A percentile compares a stretch with the other conserved stretches of the same genome.
These are phyloP conservation scores for Tiliqua scincoides DNA, from an alignment of 2,113 vertebrate species.

Conservation along the genomic window DNA sequence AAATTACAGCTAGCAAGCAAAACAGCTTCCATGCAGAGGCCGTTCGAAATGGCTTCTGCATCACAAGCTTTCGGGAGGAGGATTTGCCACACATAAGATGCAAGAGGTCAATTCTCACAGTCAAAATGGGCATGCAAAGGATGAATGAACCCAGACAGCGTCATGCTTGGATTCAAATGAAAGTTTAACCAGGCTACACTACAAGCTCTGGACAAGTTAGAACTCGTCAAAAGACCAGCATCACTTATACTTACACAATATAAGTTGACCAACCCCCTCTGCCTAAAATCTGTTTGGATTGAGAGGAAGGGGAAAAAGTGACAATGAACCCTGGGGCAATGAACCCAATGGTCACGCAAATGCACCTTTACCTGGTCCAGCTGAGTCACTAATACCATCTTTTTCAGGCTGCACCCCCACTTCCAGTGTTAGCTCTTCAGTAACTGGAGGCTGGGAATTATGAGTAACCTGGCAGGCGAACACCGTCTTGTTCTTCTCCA, in stretches of 20 bases:
- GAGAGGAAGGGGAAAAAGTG: too few relatives aligned
- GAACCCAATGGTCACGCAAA: not conserved
- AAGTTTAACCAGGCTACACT: not conserved
- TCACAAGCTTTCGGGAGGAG: too few relatives aligned
- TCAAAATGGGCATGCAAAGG: too few relatives aligned
- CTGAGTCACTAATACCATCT: fast-evolving
- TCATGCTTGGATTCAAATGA: too few relatives aligned
- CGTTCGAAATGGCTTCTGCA: too few relatives aligned
- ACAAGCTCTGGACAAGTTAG: not conserved
- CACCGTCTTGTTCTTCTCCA: constrained; percentile 34
- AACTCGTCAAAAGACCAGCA: not conserved
- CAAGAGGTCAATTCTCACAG: too few relatives aligned
- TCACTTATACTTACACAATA: not conserved
- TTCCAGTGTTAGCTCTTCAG: fast-evolving
- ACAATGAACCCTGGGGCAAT: not conserved
- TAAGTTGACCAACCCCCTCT: not conserved
- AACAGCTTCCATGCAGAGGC: too few relatives aligned
- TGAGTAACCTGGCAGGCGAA: constrained; percentile 72
- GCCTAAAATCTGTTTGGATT: not conserved
- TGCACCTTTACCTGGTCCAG: fast-evolving
- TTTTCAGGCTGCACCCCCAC: fast-evolving
- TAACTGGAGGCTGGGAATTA: constrained; percentile 1
- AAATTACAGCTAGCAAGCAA: too few relatives aligned
- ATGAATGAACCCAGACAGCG: too few relatives aligned
- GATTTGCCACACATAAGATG: too few relatives aligned